Percentiles rank a stretch among this genome's conserved stretches.
These are phyloP conservation scores for Drosophila virilis DNA, from an alignment of 1,140 invertebrate species.

Conservation along the genomic window DNA sequence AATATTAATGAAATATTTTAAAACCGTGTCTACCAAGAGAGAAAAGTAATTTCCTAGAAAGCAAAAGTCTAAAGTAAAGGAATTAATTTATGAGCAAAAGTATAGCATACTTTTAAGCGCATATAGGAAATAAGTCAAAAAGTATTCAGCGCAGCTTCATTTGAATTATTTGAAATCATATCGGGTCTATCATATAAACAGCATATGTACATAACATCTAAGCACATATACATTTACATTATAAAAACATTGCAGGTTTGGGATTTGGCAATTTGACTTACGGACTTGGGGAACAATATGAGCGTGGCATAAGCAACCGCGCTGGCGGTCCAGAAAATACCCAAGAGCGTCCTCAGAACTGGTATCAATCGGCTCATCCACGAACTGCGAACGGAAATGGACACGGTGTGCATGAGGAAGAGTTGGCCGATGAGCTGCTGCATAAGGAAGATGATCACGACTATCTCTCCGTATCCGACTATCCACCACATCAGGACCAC, in stretches of 20 bases:
- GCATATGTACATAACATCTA: background rate
- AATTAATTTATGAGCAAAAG: background rate
- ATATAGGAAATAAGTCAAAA: background rate
- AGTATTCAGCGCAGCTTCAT: background rate
- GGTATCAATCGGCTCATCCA: conserved; percentile 43
- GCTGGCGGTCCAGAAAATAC: conserved; percentile 23
- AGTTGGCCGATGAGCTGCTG: conserved; percentile 46
- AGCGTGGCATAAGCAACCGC: conserved; percentile 22
- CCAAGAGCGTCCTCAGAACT: conserved; percentile 45
- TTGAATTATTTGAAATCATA: too few species aligned
- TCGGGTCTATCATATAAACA: too few species aligned
- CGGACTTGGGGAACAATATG: conserved; percentile 32
- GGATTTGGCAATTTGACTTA: conserved; percentile 46
- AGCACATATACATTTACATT: background rate
- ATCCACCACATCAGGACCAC: conserved; percentile 48
- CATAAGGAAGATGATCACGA: conserved; percentile 55
- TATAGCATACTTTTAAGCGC: conserved; percentile 5
- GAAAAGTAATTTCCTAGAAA: too few species aligned
- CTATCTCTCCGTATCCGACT: conserved; percentile 48
- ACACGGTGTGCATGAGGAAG: conserved; percentile 43
- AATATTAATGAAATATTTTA: too few species aligned
- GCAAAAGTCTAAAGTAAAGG: too few species aligned
- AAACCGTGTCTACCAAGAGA: too few species aligned
- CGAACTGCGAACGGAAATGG: conserved; percentile 37
- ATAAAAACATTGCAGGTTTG: conserved; percentile 22